Percentiles rank a stretch among this genome's conserved stretches.
Evolutionary conservation across 1,140 invertebrate genomes (phyloP).

Genomic region (Paraescarpia echinospica): DNA sequence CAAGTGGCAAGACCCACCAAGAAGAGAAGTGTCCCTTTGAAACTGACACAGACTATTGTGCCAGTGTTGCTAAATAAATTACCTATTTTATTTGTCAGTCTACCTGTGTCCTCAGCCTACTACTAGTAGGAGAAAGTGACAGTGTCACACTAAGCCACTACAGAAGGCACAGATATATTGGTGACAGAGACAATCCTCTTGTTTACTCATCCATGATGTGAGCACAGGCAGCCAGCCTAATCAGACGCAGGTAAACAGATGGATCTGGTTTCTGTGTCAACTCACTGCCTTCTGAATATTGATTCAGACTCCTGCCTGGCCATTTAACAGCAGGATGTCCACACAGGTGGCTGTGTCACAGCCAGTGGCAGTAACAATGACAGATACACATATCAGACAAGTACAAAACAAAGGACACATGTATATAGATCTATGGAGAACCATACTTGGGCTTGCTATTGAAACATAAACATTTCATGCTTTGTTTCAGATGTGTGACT

Average conservation of each 20-base stretch:
- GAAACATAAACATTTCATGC: neutral
- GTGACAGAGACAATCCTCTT: constrained; percentile 26
- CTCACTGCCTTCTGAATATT: constrained; percentile 27
- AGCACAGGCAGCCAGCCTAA: neutral
- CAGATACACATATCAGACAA: neutral
- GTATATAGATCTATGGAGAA: neutral
- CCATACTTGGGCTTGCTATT: neutral
- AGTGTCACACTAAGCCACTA: neutral
- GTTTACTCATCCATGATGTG: constrained; percentile 29
- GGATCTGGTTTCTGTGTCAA: constrained; percentile 25
- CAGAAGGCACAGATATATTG: neutral
- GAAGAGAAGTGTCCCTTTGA: neutral
- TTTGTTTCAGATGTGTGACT: neutral
- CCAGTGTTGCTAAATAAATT: neutral
- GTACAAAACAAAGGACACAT: neutral
- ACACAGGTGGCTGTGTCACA: neutral
- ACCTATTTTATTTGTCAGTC: neutral
- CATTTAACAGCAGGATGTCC: constrained; percentile 19
- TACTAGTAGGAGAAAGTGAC: neutral
- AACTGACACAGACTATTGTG: neutral
- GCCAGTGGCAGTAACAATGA: neutral
- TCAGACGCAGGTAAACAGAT: neutral
- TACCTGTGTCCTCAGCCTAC: neutral
- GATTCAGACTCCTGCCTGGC: constrained; percentile 25
- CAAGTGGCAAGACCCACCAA: no score